A percentile compares a stretch with the other conserved stretches of the same genome.
Evolutionary conservation across 2,113 vertebrate species (phyloP).

Genomic region (Corythornis vintsioides): DNA sequence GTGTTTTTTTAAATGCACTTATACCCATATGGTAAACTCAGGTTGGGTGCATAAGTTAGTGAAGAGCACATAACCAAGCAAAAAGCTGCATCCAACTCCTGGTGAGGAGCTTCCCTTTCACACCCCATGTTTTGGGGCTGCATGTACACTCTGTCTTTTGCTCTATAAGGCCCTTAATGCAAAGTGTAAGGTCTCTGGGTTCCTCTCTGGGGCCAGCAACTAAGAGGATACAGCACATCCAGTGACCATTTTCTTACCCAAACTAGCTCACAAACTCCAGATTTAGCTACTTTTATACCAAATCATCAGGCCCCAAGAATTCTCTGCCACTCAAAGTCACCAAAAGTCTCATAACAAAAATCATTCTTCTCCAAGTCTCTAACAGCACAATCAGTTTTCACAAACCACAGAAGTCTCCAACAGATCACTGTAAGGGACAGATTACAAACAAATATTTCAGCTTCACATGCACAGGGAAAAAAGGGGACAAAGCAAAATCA

Average conservation of each 20-base stretch:
- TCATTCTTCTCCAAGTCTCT: background rate
- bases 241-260: background rate
- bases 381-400: background rate
- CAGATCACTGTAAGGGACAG: slow-evolving; percentile 4
- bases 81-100: background rate
- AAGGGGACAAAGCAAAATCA: slow-evolving; percentile 39
- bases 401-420: background rate
- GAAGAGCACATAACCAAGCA: background rate
- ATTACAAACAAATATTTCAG: slow-evolving; percentile 34
- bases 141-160: background rate
- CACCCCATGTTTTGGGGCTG: background rate
- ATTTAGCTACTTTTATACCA: background rate
- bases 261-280: background rate
- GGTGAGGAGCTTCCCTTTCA: background rate
- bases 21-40: fast-evolving
- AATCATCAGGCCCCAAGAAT: background rate
- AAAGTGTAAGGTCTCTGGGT: background rate
- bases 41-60: background rate
- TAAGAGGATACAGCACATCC: background rate
- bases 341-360: background rate
- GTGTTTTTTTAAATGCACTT: fast-evolving
- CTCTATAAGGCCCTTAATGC: fast-evolving
- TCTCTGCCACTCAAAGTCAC: background rate
- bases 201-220: background rate
- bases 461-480: background rate